Evolutionary conservation across 2,888 invertebrate genomes (phyloP), one percentile per base, ranked within the genome.

Genomic region (Latheticus oryzae): DNA sequence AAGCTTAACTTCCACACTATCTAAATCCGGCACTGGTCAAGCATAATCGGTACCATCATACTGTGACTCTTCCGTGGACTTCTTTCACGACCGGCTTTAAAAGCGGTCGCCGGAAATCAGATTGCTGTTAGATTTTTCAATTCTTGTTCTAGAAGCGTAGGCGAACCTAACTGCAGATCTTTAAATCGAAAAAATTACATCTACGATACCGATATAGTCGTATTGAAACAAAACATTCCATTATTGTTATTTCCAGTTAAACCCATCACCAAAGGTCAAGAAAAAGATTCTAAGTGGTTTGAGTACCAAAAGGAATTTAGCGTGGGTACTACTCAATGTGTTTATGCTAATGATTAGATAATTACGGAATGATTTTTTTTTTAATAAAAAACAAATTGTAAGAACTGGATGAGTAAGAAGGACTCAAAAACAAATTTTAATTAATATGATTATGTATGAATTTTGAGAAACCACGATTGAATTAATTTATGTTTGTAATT

Each of bases 101-200:
- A 61, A 63, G 62, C 64, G 63, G 64, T 65, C 67, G 58, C 69
- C 65, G 68, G 67, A 69, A 68, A 66, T 66, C 64, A 61, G 51
- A 63, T 57, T 66, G 62, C 61, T 64, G 57, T 60, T 62, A 68
- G 63, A 69, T 66, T 67, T 69, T 63, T 63, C 63, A 61, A 61
- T 61, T 58, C 59, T 59, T 61, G 51, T 54, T 61, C 26, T n/a
- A 50, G 53, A 60, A 60, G 62, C 62, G 61, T 63, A 61, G 63
- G 63, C 56, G 33, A 48, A n/a, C 19, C 9, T 40, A 21, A 24
- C 24, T 21, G 45, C 32, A 16, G 28, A 8, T 28, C 5, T 28
- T 28, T 28, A 12, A 9, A 11, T 28, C 11, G 12, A 26, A 26
- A 26, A 28, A 5, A 28, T 9, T 5, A 28, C 8, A 9, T 28